Conservation (phyloP, 2,113 vertebrate species). For the Hippocampus guttulatus region DNA sequence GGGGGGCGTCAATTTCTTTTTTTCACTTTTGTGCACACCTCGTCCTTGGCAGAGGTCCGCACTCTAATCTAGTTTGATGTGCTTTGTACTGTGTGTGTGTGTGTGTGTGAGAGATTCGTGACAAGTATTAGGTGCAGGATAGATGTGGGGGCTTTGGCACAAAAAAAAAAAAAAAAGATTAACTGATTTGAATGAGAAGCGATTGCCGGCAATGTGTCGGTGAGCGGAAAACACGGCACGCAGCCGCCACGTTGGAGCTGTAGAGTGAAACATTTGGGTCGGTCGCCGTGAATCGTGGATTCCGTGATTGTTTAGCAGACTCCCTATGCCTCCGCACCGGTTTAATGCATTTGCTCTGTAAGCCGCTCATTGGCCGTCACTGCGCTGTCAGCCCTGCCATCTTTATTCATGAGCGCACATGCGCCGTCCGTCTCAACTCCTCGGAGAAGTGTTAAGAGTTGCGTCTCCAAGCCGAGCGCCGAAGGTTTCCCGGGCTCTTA, state of each 20-base stretch:
- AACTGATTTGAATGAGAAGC: conserved; percentile 44
- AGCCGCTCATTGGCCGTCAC: conserved; percentile 64
- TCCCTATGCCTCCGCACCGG: conserved; percentile 27
- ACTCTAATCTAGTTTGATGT: neutral
- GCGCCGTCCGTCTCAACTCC: conserved; percentile 55
- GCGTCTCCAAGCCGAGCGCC: conserved; percentile 52
- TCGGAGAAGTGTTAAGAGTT: conserved; percentile 64
- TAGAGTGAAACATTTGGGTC: conserved; percentile 49
- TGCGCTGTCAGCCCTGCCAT: conserved; percentile 60
- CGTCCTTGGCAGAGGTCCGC: neutral
- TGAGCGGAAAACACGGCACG: conserved; percentile 21
- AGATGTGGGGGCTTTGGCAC: neutral
- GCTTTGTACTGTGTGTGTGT: neutral
- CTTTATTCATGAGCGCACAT: conserved; percentile 70
- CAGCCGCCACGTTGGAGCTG: conserved; percentile 30
- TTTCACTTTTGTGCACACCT: neutral
- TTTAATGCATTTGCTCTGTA: conserved; percentile 68
- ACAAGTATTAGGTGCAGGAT: conserved; percentile 1
- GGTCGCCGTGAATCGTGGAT: conserved; percentile 56
- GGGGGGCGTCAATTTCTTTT: neutral
- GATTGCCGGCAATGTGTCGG: conserved; percentile 38
- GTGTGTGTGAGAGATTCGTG: neutral
- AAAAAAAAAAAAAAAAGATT: conserved; percentile 31
- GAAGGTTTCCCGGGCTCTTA: conserved; percentile 27
- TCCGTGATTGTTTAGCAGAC: conserved; percentile 37